Conservation (phyloP, 2,888 invertebrate species). For the Trissoscelio sp. region DNA sequence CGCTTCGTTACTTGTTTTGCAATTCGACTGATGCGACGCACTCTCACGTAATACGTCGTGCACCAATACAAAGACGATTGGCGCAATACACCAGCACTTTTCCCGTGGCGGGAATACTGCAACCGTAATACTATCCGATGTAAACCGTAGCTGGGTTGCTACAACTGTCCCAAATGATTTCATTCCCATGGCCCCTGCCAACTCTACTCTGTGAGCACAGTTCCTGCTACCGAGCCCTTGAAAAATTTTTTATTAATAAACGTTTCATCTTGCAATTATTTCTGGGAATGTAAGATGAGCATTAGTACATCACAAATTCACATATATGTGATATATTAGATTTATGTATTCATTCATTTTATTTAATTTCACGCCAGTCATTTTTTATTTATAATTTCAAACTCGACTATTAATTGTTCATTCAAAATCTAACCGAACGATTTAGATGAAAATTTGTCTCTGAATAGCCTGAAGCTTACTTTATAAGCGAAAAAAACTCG, state of each 20-base stretch:
- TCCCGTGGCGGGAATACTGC: conserved; percentile 34
- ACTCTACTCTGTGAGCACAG: background rate
- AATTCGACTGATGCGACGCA: conserved; percentile 1
- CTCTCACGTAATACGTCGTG: conserved; percentile 28
- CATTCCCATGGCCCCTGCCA: conserved; percentile 21
- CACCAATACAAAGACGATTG: conserved; percentile 15
- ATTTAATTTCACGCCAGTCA: no score
- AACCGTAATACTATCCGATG: conserved; percentile 30
- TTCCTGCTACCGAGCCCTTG: background rate
- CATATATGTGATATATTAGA: no score
- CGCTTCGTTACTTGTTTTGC: no score
- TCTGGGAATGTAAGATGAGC: no score
- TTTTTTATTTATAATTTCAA: no score
- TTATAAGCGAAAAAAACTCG: no score
- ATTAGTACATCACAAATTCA: no score
- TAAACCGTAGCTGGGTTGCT: conserved; percentile 24
- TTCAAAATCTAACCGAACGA: no score
- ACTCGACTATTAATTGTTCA: no score
- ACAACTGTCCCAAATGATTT: conserved; percentile 33
- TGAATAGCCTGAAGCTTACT: no score
- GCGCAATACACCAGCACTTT: conserved; percentile 9
- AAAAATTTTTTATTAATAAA: conserved; percentile 13
- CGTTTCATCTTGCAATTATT: background rate
- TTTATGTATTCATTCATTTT: no score
- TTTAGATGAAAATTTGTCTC: no score